Evolutionary conservation across 2,888 invertebrate species (phyloP).

Genomic region (Junonia oenone): DNA sequence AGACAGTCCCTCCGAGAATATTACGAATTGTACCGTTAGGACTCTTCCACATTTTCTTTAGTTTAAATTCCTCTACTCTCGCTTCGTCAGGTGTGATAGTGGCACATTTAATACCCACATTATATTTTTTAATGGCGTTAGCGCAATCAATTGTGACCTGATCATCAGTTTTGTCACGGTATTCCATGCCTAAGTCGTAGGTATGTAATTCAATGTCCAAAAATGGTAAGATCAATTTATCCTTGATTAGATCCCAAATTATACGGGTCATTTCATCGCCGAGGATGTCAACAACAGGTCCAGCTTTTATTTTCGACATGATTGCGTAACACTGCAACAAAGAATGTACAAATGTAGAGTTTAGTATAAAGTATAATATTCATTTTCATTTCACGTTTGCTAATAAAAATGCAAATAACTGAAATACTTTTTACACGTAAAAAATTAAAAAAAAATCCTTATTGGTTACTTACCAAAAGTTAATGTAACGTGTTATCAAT

Average conservation of each 20-base stretch:
- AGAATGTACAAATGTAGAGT: too few relatives aligned
- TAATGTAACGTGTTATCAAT: too few relatives aligned
- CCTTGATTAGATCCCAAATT: slow-evolving; percentile 98
- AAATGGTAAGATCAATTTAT: slow-evolving; percentile 97
- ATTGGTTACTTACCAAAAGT: too few relatives aligned
- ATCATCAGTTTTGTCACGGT: slow-evolving; percentile 95
- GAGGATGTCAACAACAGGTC: slow-evolving; percentile 94
- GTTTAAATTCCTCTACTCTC: slow-evolving; percentile 93
- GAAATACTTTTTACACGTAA: too few relatives aligned
- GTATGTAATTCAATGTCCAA: slow-evolving; percentile 96
- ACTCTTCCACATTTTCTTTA: slow-evolving; percentile 95
- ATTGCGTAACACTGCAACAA: slow-evolving; percentile 38
- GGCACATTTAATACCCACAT: slow-evolving; percentile 99
- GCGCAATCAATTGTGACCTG: slow-evolving; percentile 98
- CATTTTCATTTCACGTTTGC: too few relatives aligned
- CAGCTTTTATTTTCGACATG: slow-evolving; percentile 86
- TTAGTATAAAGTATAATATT: too few relatives aligned
- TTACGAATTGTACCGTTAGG: slow-evolving; percentile 94
- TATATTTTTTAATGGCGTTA: slow-evolving; percentile 96
- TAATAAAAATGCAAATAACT: too few relatives aligned
- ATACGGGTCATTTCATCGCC: slow-evolving; percentile 99
- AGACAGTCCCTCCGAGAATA: slow-evolving; percentile 90
- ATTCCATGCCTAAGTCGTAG: slow-evolving; percentile 96
- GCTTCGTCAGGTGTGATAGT: slow-evolving; percentile 99
- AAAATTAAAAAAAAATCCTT: too few relatives aligned